These are phyloP conservation scores for Psilanteris sp. DNA, from an alignment of 1,140 invertebrate species.

Conservation along the genomic window DNA sequence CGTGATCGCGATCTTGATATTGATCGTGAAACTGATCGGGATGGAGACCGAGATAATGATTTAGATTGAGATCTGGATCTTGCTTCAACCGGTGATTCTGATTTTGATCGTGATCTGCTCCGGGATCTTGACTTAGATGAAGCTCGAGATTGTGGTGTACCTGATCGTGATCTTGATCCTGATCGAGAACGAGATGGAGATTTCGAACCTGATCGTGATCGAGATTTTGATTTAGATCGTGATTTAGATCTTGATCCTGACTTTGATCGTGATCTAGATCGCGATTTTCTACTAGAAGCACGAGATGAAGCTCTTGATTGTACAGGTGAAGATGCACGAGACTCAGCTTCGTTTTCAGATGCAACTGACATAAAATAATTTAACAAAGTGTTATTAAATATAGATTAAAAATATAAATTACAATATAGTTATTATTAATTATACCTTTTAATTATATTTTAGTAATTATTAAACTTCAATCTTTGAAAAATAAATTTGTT, in stretches of 20 bases:
- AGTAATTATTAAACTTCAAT: no score
- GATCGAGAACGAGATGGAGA: slow-evolving; percentile 75
- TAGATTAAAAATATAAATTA: no score
- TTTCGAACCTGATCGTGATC: slow-evolving; percentile 56
- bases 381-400: no score
- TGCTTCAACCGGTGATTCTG: slow-evolving; percentile 66
- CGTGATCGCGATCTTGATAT: slow-evolving; percentile 54
- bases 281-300: slow-evolving; percentile 68
- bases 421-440: no score
- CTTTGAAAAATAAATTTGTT: no score
- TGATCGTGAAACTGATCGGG: slow-evolving; percentile 31
- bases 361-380: slow-evolving; percentile 41
- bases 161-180: slow-evolving; percentile 67
- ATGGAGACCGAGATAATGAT: slow-evolving; percentile 67
- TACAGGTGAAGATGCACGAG: slow-evolving; percentile 54
- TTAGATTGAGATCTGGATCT: slow-evolving; percentile 68
- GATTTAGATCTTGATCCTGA: slow-evolving; percentile 71
- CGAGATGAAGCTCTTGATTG: slow-evolving; percentile 60
- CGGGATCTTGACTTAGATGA: slow-evolving; percentile 69
- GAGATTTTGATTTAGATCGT: slow-evolving; percentile 67
- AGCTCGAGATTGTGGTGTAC: slow-evolving; percentile 66
- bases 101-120: slow-evolving; percentile 65
- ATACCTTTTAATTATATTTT: no score
- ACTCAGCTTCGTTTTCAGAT: slow-evolving; percentile 68
- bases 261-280: slow-evolving; percentile 63